phyloP scores from a whole-genome alignment of 2,797 vertebrate species.

The Vultur gryphus region DNA sequence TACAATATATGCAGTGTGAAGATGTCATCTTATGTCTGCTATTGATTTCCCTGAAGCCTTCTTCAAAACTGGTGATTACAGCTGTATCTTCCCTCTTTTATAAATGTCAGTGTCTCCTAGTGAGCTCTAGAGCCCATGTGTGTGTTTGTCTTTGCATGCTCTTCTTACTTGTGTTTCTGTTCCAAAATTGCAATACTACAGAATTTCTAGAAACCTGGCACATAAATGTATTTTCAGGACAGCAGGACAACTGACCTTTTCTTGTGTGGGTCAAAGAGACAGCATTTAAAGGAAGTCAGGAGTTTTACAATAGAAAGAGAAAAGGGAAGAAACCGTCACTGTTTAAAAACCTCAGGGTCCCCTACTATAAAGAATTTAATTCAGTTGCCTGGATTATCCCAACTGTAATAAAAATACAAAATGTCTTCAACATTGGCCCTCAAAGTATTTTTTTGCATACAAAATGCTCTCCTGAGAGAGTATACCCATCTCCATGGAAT shows the following conservation, averaged over 20 bases:
- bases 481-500: not conserved
- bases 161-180: not conserved
- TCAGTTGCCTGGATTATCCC: not conserved
- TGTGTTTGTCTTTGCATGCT: not conserved
- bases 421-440: not conserved
- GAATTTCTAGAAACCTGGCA: not conserved
- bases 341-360: not conserved
- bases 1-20: not conserved
- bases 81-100: not conserved
- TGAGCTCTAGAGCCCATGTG: not conserved
- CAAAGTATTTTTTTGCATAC: not conserved
- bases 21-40: not conserved
- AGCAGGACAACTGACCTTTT: not conserved
- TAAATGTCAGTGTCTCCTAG: not conserved
- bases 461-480: not conserved
- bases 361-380: not conserved
- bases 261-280: not conserved
- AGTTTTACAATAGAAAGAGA: not conserved
- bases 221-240: not conserved
- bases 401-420: not conserved
- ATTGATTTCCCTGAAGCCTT: not conserved
- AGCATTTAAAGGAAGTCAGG: not conserved
- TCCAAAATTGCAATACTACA: not conserved
- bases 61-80: not conserved
- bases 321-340: not conserved